Evolutionary conservation across 2,888 invertebrate species (phyloP), one percentile per base, ranked within the genome.

Genomic region (Drosophila neoperkinsi): DNA sequence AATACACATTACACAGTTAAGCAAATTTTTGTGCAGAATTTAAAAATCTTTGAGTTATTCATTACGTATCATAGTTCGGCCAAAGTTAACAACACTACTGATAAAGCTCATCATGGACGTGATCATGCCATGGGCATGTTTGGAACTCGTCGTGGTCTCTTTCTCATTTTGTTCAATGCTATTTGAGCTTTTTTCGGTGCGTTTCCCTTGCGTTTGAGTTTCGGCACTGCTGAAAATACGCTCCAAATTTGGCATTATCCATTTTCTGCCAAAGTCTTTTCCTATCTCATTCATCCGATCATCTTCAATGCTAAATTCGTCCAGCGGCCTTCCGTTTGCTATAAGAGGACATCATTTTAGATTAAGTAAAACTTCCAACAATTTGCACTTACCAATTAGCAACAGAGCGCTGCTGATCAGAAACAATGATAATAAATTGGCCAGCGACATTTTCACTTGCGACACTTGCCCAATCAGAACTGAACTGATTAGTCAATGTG

Each of bases 71-170:
- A 85, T 62, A 41, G 82, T 72, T n/a, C 65, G 73, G 30, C 85
- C 85, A 46, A 85, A 76, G 43, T 71, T 76, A 9, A 84, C 33
- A 9, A 74, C 57, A 31, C 68, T 85, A 33, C 72, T 89, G 18
- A 85, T 73, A 71, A 85, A 89, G 16, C 69, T 70, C 1, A 85
- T 51, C 89, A 85, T 87, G 0, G 85, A 89, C 7, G 82, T 87
- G 49, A 85, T 84, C 89, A 85, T 85, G 13, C 73, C 60, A 43
- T 89, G 88, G n/a, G 85, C 85, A 68, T 85, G 89, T 21, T 87
- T 87, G 4, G 85, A 85, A 34, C 88, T 87, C 50, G 71, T 50
- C 1, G 82, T 70, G 21, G 76, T 71, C 13, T 71, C 51, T 2
- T 10, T 30, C 9, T 31, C 6, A 11, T 62, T 69, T 16, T 50